These are phyloP conservation scores for Eumacrocentrus americanus DNA, from an alignment of 2,888 invertebrate species.

Conservation along the genomic window DNA sequence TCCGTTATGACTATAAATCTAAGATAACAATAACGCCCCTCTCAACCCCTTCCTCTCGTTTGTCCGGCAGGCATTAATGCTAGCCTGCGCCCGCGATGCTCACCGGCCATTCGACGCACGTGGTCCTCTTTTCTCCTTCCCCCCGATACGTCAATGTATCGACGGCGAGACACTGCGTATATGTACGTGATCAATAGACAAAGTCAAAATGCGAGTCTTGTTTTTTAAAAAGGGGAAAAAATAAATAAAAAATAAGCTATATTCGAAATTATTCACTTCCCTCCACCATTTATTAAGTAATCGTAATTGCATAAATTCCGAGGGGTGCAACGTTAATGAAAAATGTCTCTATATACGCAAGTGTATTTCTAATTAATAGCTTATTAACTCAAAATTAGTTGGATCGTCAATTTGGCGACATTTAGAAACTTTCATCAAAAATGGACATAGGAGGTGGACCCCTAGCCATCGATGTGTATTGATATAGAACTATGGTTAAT, in stretches of 20 bases:
- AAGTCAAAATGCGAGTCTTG: no score
- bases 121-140: conserved; percentile 34
- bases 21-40: conserved; percentile 61
- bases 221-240: no score
- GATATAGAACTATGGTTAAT: conserved; percentile 5
- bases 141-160: conserved; percentile 34
- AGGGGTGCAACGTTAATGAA: conserved; percentile 56
- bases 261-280: conserved; percentile 3
- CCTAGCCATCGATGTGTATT: no score
- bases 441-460: no score
- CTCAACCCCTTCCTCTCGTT: conserved; percentile 40
- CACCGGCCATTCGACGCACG: conserved; percentile 55
- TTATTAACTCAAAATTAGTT: no score
- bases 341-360: conserved; percentile 55
- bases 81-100: conserved; percentile 47
- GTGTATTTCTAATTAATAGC: no score
- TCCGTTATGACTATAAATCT: conserved; percentile 63
- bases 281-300: not conserved
- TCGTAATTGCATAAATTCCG: conserved; percentile 16
- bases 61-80: conserved; percentile 52
- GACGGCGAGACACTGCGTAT: no score
- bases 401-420: no score
- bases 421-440: no score
- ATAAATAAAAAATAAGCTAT: not conserved
- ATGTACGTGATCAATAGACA: no score